Percentiles rank a stretch among this genome's conserved stretches.
These are phyloP conservation scores for Amphipyra berbera DNA, from an alignment of 2,888 invertebrate genomes.

Conservation along the genomic window DNA sequence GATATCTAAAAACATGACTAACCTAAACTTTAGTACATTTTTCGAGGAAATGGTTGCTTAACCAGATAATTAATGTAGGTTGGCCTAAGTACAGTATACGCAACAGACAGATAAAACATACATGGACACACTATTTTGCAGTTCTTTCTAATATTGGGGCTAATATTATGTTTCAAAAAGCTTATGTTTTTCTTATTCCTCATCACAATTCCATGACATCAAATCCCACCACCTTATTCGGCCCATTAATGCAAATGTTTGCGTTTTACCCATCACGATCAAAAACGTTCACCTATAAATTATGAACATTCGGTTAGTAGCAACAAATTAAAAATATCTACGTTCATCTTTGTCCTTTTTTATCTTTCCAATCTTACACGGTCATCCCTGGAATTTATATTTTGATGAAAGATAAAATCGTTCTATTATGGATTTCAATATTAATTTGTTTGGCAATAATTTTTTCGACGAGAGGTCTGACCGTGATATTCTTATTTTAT, in stretches of 20 bases:
- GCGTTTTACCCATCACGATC: constrained; percentile 14
- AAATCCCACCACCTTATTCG: background rate
- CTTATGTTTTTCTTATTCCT: no score
- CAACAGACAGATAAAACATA: no score
- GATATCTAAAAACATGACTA: no score
- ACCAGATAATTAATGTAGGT: no score
- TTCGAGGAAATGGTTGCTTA: no score
- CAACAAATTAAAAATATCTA: constrained; percentile 67
- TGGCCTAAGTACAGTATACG: no score
- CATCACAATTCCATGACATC: background rate
- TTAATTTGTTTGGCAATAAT: constrained; percentile 47
- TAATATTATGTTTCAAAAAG: background rate
- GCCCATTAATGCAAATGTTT: constrained; percentile 25
- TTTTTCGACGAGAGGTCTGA: constrained; percentile 18
- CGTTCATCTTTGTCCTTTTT: constrained; percentile 62
- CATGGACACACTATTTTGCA: no score
- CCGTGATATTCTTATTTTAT: background rate
- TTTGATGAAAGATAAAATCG: constrained; percentile 42
- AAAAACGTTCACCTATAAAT: constrained; percentile 28
- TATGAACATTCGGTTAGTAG: constrained; percentile 47
- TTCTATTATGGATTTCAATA: constrained; percentile 29
- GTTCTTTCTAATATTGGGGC: no score
- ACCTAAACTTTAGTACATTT: no score
- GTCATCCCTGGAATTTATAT: constrained; percentile 67
- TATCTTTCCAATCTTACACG: constrained; percentile 66